phyloP scores from a whole-genome alignment of 2,888 invertebrate species.

The Agriotes lineatus region DNA sequence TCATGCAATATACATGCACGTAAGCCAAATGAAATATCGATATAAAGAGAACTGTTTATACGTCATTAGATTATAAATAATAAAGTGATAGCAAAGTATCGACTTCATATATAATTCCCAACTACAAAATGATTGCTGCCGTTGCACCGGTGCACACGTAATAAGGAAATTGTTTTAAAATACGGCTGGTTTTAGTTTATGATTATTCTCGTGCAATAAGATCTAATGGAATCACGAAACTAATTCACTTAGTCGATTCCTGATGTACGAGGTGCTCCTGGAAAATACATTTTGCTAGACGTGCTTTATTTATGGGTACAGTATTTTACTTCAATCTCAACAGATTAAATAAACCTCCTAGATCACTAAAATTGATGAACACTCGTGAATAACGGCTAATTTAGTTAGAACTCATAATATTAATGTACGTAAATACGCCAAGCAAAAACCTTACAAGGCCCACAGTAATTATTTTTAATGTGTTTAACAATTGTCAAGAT shows the following conservation, averaged over 20 bases:
- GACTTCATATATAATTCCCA: constrained; percentile 2
- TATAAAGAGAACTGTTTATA: constrained; percentile 9
- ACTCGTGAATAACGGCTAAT: no score
- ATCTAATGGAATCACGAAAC: constrained; percentile 19
- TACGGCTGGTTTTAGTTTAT: constrained; percentile 14
- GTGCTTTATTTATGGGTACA: no score
- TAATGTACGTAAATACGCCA: no score
- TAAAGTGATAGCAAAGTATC: constrained; percentile 16
- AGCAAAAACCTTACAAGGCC: no score
- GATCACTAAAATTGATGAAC: no score
- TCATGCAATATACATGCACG: constrained; percentile 2
- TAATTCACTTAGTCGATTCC: constrained; percentile 5
- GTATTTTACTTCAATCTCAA: no score
- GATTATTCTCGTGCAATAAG: constrained; percentile 14
- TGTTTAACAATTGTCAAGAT: no score
- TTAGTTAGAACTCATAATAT: no score
- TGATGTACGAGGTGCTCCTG: not conserved
- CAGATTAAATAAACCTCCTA: no score
- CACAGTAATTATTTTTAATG: no score
- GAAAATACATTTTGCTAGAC: no score
- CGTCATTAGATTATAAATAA: constrained; percentile 3
- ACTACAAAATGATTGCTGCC: constrained; percentile 8
- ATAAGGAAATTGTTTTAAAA: constrained; percentile 26
- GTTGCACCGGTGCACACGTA: constrained; percentile 13
- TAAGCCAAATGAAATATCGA: constrained; percentile 8